A percentile compares a stretch with the other conserved stretches of the same genome.
Conservation (phyloP, 2,888 invertebrate genomes). For the Rhamnusium bicolor region DNA sequence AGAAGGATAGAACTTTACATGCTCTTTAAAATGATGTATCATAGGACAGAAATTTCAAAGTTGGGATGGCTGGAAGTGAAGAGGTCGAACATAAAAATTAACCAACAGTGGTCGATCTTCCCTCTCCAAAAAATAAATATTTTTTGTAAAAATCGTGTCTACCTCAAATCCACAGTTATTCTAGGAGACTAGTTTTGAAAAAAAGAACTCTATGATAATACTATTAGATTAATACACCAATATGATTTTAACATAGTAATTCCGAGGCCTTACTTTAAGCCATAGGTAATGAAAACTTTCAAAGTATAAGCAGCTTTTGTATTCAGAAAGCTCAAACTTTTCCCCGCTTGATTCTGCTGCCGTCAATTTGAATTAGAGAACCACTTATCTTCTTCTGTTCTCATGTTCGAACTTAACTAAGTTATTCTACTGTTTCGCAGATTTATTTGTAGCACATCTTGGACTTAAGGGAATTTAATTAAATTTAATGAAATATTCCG, state of each 20-base stretch:
- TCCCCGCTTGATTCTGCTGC: neutral
- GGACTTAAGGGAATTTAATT: neutral
- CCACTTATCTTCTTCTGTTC: neutral
- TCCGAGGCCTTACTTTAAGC: neutral
- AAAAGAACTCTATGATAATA: too few relatives aligned
- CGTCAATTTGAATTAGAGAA: neutral
- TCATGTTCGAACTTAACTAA: neutral
- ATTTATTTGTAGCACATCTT: constrained; percentile 5
- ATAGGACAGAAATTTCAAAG: too few relatives aligned
- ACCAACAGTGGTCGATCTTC: too few relatives aligned
- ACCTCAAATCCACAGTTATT: too few relatives aligned
- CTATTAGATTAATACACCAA: too few relatives aligned
- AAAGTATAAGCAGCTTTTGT: neutral
- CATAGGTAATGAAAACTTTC: neutral
- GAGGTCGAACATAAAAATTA: too few relatives aligned
- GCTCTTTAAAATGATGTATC: too few relatives aligned
- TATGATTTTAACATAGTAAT: neutral
- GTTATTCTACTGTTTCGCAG: neutral
- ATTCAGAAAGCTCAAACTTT: neutral
- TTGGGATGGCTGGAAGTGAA: too few relatives aligned
- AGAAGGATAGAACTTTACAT: too few relatives aligned
- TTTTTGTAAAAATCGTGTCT: too few relatives aligned
- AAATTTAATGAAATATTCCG: neutral
- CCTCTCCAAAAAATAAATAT: too few relatives aligned
- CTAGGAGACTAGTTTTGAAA: too few relatives aligned